Conservation (phyloP, 2,113 vertebrate species). For the Triplophysa dalaica region DNA sequence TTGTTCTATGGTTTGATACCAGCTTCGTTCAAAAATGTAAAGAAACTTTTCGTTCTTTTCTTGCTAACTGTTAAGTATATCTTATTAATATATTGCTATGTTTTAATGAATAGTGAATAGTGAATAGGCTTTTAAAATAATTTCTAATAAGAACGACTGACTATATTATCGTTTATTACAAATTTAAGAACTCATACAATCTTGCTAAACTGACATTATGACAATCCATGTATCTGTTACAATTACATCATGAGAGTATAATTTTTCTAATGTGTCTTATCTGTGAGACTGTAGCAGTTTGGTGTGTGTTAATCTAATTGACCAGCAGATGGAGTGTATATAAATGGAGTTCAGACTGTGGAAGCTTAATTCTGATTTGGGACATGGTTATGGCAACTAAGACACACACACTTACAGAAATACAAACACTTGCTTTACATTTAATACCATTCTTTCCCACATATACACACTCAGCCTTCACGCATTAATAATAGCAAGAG, state of each 20-base stretch:
- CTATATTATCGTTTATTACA: no score
- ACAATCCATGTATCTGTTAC: no score
- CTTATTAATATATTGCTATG: no score
- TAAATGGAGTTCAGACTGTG: conserved; percentile 12
- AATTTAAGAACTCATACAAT: no score
- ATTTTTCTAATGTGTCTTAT: conserved; percentile 55
- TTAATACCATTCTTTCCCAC: conserved; percentile 27
- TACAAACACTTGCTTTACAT: background rate
- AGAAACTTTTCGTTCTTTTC: conserved; percentile 37
- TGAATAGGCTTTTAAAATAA: no score
- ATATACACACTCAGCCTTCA: background rate
- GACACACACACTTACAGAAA: conserved; percentile 29
- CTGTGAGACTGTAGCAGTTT: background rate
- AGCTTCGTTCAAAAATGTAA: conserved; percentile 68
- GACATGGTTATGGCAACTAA: background rate
- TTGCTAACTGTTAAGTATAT: no score
- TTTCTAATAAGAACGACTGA: no score
- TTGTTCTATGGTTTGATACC: conserved; percentile 50
- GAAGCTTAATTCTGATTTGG: background rate
- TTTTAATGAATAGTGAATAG: no score
- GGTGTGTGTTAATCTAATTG: conserved; percentile 43
- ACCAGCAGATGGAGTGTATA: conserved; percentile 50
- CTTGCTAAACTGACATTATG: no score
- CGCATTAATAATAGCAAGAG: background rate
- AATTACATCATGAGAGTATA: conserved; percentile 55